Percentiles rank a stretch among this genome's conserved stretches.
Conservation (phyloP, 1,140 invertebrate species). For the Agrypnia vestita region DNA sequence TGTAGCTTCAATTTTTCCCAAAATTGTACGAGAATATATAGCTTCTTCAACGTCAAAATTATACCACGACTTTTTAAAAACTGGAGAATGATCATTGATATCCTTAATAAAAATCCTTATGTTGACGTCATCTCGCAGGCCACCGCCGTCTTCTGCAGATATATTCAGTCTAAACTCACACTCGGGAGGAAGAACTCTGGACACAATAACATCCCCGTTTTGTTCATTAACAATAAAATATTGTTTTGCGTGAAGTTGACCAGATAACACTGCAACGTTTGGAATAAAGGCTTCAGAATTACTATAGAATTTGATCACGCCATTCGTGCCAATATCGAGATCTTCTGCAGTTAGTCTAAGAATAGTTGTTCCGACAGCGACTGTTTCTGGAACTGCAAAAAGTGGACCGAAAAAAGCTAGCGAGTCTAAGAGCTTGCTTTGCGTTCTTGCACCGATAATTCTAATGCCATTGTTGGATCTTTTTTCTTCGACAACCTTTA, state of each 20-base stretch:
- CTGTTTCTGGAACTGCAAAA: conserved; percentile 84
- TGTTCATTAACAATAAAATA: conserved; percentile 84
- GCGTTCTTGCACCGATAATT: conserved; percentile 67
- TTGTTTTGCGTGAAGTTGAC: conserved; percentile 72
- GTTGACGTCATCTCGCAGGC: conserved; percentile 79
- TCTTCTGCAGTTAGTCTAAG: conserved; percentile 88
- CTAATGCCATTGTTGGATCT: conserved; percentile 65
- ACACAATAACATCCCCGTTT: conserved; percentile 84
- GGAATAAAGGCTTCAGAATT: conserved; percentile 77
- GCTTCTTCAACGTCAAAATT: conserved; percentile 88
- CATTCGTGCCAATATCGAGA: conserved; percentile 84
- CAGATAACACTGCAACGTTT: conserved; percentile 71
- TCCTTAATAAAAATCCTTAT: conserved; percentile 82
- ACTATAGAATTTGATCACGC: conserved; percentile 84
- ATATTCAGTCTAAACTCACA: conserved; percentile 85
- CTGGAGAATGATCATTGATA: conserved; percentile 89
- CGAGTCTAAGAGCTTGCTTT: conserved; percentile 72
- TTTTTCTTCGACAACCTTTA: conserved; percentile 69
- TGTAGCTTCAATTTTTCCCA: conserved; percentile 84
- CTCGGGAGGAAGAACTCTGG: conserved; percentile 83
- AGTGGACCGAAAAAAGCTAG: conserved; percentile 71
- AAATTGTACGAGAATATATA: conserved; percentile 78
- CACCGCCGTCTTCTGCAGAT: conserved; percentile 83
- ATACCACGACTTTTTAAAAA: conserved; percentile 87
- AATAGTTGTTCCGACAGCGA: conserved; percentile 81